These are phyloP conservation scores for Cryptotis parvus DNA, from an alignment of 2,113 vertebrate genomes.

Conservation along the genomic window DNA sequence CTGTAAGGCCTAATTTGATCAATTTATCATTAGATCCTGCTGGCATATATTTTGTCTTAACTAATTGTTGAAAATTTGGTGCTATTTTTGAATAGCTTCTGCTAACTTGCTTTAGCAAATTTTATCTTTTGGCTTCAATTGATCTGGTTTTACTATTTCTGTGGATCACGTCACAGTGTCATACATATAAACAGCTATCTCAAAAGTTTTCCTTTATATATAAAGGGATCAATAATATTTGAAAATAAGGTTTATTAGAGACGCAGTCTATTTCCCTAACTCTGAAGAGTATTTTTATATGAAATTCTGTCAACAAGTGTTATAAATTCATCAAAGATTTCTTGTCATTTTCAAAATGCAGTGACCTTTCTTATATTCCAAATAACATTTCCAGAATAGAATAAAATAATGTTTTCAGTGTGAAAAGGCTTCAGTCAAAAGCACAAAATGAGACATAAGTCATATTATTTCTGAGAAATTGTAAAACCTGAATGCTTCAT, in stretches of 20 bases:
- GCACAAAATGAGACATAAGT: not conserved
- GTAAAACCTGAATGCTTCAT: not conserved
- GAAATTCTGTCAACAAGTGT: conserved; percentile 37
- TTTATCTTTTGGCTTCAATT: not conserved
- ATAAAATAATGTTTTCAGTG: not conserved
- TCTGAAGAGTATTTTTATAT: not conserved
- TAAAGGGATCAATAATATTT: conserved; percentile 27
- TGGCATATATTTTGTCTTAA: not conserved
- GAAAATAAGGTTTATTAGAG: conserved; percentile 13
- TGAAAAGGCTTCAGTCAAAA: conserved; percentile 4
- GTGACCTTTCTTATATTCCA: not conserved
- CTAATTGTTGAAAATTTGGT: not conserved
- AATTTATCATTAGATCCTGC: conserved; percentile 1
- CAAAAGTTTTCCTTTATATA: not conserved
- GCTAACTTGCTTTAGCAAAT: too few species aligned
- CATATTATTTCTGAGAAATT: not conserved
- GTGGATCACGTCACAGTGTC: not conserved
- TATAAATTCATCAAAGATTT: conserved; percentile 49
- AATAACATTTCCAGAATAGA: not conserved
- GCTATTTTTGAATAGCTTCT: not conserved
- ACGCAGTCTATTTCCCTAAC: not conserved
- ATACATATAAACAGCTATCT: conserved; percentile 1
- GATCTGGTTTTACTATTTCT: not conserved
- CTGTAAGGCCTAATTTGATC: not conserved
- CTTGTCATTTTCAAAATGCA: conserved; percentile 45